Evolutionary conservation across 2,797 vertebrate species (phyloP), one percentile per base, ranked within the genome.

Genomic region (Pyrocephalus nanus): DNA sequence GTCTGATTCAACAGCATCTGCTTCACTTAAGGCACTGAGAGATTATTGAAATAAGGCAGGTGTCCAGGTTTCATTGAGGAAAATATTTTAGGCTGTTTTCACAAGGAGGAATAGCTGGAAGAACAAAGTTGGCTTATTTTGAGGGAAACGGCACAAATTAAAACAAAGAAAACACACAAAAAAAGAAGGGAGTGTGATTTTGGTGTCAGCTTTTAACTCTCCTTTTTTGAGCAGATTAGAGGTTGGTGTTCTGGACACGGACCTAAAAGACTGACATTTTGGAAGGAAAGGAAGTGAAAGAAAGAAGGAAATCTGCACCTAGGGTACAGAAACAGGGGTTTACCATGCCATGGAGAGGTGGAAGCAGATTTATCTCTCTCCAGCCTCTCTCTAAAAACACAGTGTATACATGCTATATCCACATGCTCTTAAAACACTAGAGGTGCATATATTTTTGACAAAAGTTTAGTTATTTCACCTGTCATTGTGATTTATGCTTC

Each of bases 11-110:
- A 81, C 29, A 88, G 60, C 77, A 86, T 53, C 74, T 91, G 71
- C 62, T 88, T 85, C 76, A 47, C 26, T 81, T 73, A 62, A 90
- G 84, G 50, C 55, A 81, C 19, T 51, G 86, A 62, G 74, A 81
- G 26, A 69, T 55, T 79, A 50, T 17, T 84, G 73, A 84, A 95
- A 88, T 57, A 81, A 92, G 55, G n/a, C 74, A 93, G 71, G 57
- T 94, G 86, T 88, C 86, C 83, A 94, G 64, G 55, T 92, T 92
- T 84, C 74, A 80, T 60, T 88, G 72, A 93, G 55, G 74, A 70
- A 90, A 95, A 90, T 84, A 86, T 84, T 93, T 86, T 60, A 72
- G 79, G 64, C 60, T 82, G 80, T 88, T 95, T 91, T 92, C 30
- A 12, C 74, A 36, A 71, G 47, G 19, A 86, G n/a, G 58, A 75